Evolutionary conservation across 2,888 invertebrate genomes (phyloP), one percentile per base, ranked within the genome.

Genomic region (Aplocera efformata): DNA sequence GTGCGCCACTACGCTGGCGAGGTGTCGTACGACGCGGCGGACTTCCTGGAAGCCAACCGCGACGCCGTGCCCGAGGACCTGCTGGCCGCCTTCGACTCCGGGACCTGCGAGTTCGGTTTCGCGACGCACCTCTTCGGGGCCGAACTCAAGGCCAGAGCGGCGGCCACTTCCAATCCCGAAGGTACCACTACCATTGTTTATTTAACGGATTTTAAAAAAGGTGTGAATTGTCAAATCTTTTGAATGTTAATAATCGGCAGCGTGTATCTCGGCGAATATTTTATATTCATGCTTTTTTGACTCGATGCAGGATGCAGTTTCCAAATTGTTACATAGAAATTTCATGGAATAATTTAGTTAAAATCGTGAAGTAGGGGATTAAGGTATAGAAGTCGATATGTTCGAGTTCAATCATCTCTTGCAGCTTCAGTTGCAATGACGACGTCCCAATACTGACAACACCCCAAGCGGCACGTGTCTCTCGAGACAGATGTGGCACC

Each of bases 31-130:
- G 96, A 98, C 77, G 94, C 96, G 3, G 92, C 93, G 0, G 94
- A 96, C 67, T 98, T 98, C 78, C 84, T 97, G 40, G 95, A 96
- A 60, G 96, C 96, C 7, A 98, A 98, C 84, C 93, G 95, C 53
- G 98, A 98, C 80, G 93, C 95, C 7, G 94, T 98, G 31, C 96
- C 97, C 1, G 97, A 97, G 72, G 97, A 98, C 73, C 86, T 98
- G 61, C 95, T 98, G 1, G 94, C 95, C 0, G 96, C 97, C 1
- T 98, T 98, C 80, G 95, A 97, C 80, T 95, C 95, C 66, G 94
- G 96, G 63, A 93, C 92, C 40, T 98, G 98, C 81, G 97, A 96
- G 74, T 98, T 98, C 79, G 98, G 98, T n/a, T 98, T 98, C 78
- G 98, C 96, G 0, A 96, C 97, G 9, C 97, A 98, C 74, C 89